Evolutionary conservation across 2,113 vertebrate genomes (phyloP), one percentile per base, ranked within the genome.

Genomic region (Perognathus longimembris): DNA sequence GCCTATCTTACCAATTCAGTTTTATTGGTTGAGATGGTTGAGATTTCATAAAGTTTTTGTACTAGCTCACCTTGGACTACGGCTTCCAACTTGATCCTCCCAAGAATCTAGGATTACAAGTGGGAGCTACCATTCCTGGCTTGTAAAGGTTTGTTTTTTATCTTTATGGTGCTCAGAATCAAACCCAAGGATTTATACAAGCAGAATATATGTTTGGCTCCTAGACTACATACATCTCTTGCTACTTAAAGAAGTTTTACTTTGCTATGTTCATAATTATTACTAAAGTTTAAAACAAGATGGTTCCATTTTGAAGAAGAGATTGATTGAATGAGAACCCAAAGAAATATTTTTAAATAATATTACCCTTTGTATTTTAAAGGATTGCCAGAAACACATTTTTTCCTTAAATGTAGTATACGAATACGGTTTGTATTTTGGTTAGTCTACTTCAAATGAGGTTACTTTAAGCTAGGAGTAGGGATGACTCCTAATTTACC

Each of bases 261-360:
- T 78, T 63, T 45, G 6, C 40, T 28, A 66, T 67, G 82, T 94
- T 80, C 36, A 80, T 67, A 14, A 66, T 70, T 64, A 74, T 36
- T 71, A 78, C 8, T 34, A 5, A 83, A 75, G 40, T 59, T 32
- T 59, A 64, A 45, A 45, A 32, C 45, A 45, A 57, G 24, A 59
- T 61, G 57, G 75, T 88, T 40, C 67, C 87, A 87, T 84, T 76
- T 26, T 69, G 7, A 36, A n/a, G 32, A 40, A 81, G 74, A 73
- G 14, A 90, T 34, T 54, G 38, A 34, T 67, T 77, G 17, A 70
- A 12, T 42, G n/a, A 71, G 14, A 24, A 90, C 20, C n/a, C 0
- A 24, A 75, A 86, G 45, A 26, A 89, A 57, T 45, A 45, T 42
- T 89, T 83, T 89, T 42, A 82, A 85, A 63, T 45, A 18, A 71